Conservation (phyloP, 2,888 invertebrate species). For the Drosophila bunnanda region DNA sequence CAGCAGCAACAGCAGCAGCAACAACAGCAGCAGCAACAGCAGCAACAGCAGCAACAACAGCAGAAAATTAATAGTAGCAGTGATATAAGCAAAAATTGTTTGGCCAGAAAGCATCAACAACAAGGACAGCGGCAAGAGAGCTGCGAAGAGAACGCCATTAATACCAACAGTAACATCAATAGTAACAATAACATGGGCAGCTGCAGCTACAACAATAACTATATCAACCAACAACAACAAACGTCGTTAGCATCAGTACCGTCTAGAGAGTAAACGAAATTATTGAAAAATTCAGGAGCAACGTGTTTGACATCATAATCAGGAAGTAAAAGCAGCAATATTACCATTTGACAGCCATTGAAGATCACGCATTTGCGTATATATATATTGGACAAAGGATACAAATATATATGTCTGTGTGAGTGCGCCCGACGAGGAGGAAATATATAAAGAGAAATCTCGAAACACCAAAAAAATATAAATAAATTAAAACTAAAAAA, state of each 20-base stretch:
- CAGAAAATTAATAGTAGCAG: conserved; percentile 28
- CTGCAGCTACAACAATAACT: conserved; percentile 27
- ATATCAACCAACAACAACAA: conserved; percentile 45
- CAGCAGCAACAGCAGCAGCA: conserved; percentile 48
- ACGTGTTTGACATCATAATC: conserved; percentile 1
- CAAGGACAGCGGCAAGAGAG: conserved; percentile 45
- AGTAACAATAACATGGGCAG: conserved; percentile 30
- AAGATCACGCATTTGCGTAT: neutral
- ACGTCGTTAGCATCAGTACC: neutral
- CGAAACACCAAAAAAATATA: conserved; percentile 37
- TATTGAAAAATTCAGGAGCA: neutral
- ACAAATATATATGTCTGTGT: neutral
- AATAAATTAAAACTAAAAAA: neutral
- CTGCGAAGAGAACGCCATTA: neutral
- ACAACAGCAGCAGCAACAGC: conserved; percentile 40
- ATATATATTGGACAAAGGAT: conserved; percentile 13
- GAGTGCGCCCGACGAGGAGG: neutral
- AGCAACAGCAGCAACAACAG: conserved; percentile 45
- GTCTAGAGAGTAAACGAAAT: neutral
- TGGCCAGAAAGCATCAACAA: conserved; percentile 17
- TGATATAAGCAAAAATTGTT: conserved; percentile 5
- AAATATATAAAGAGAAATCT: conserved; percentile 19
- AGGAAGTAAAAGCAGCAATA: conserved; percentile 40
- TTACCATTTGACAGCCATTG: conserved; percentile 35
- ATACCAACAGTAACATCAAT: conserved; percentile 37